These are phyloP conservation scores for Isotomurus palustris DNA, from an alignment of 2,888 invertebrate species.

Conservation along the genomic window DNA sequence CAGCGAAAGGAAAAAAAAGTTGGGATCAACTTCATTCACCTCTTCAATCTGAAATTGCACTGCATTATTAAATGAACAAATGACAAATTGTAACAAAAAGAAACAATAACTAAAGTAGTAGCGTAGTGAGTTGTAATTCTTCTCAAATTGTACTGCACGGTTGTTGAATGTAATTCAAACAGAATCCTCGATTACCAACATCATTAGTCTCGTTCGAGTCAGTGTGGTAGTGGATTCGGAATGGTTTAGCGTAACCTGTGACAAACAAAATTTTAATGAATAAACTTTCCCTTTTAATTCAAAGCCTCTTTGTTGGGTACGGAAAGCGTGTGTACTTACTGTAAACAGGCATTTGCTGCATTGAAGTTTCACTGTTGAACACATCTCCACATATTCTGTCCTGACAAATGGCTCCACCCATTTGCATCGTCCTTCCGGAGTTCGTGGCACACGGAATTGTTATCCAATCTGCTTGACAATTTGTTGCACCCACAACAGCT, in stretches of 20 bases:
- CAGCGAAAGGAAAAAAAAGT: no score
- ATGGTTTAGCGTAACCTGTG: conserved; percentile 74
- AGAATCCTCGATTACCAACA: conserved; percentile 68
- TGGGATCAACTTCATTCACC: no score
- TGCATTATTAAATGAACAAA: background rate
- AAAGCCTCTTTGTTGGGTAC: conserved; percentile 7
- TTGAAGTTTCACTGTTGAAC: conserved; percentile 66
- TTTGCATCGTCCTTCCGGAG: conserved; percentile 55
- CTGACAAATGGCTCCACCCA: conserved; percentile 61
- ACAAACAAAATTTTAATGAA: conserved; percentile 34
- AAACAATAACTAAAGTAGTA: background rate
- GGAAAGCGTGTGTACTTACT: conserved; percentile 61
- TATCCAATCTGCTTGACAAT: conserved; percentile 73
- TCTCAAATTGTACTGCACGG: conserved; percentile 59
- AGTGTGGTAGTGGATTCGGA: conserved; percentile 71
- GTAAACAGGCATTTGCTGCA: conserved; percentile 60
- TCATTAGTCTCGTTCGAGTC: conserved; percentile 72
- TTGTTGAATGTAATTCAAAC: conserved; percentile 76
- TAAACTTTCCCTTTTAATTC: background rate
- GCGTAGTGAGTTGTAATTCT: background rate
- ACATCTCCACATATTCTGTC: conserved; percentile 80
- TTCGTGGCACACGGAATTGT: conserved; percentile 72
- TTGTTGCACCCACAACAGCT: conserved; percentile 60
- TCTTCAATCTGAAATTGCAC: no score
- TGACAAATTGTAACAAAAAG: background rate